Evolutionary conservation across 2,113 vertebrate genomes (phyloP).

Genomic region (Datnioides undecimradiatus): DNA sequence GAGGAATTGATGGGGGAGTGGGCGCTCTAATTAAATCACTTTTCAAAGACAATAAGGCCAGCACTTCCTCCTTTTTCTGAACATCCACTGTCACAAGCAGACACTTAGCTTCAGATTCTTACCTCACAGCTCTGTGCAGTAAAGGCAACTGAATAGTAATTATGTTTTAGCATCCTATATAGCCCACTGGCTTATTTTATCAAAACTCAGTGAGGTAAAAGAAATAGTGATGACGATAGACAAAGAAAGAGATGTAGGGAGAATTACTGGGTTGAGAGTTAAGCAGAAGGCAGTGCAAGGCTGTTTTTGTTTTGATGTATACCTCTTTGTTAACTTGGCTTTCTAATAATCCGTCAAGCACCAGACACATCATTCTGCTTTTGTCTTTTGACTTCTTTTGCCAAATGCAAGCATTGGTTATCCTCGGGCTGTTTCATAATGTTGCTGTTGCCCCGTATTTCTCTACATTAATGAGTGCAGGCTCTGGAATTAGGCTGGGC

Average conservation of each 20-base stretch:
- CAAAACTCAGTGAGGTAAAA: conserved; percentile 59
- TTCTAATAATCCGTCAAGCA: conserved; percentile 57
- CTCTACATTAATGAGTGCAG: conserved; percentile 80
- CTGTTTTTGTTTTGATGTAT: conserved; percentile 59
- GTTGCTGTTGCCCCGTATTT: conserved; percentile 60
- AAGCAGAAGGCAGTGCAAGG: neutral
- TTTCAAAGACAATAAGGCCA: conserved; percentile 91
- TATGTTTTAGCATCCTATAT: conserved; percentile 65
- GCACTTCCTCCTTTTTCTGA: conserved; percentile 83
- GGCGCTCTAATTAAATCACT: conserved; percentile 91
- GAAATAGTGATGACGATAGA: conserved; percentile 66
- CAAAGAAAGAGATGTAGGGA: neutral
- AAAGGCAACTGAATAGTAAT: conserved; percentile 76
- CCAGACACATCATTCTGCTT: conserved; percentile 41
- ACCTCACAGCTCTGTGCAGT: conserved; percentile 78
- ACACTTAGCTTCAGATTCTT: conserved; percentile 83
- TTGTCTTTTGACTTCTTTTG: conserved; percentile 4
- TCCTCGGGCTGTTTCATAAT: conserved; percentile 55
- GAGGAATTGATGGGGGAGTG: conserved; percentile 35
- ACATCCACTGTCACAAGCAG: conserved; percentile 87
- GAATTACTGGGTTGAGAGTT: conserved; percentile 9
- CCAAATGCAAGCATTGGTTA: conserved; percentile 8
- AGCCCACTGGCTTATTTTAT: conserved; percentile 57
- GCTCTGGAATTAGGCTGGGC: conserved; percentile 75
- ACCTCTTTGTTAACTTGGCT: conserved; percentile 64